These are phyloP conservation scores for Galerucella calmariensis DNA, from an alignment of 2,888 invertebrate species.

Conservation along the genomic window DNA sequence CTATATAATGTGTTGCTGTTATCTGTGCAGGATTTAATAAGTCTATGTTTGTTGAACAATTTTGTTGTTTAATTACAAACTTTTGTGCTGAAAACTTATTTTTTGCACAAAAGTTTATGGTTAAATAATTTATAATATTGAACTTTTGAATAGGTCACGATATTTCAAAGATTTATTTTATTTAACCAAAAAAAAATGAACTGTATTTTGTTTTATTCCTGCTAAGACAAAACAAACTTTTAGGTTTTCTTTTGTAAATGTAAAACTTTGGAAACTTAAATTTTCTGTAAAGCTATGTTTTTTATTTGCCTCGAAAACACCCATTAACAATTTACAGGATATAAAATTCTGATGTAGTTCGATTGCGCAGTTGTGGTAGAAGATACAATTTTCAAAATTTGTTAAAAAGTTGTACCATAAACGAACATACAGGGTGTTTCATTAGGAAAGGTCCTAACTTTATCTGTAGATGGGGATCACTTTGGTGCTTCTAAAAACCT, in stretches of 20 bases:
- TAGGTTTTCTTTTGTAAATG: slow-evolving; percentile 17
- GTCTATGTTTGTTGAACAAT: slow-evolving; percentile 49
- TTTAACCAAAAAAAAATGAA: slow-evolving; percentile 13
- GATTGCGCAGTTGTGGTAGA: no score
- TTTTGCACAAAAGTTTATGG: not conserved
- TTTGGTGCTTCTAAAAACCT: no score
- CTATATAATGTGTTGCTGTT: slow-evolving; percentile 57
- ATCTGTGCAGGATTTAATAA: slow-evolving; percentile 51
- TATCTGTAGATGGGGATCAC: no score
- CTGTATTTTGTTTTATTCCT: slow-evolving; percentile 14
- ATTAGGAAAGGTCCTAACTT: no score
- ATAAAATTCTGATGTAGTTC: no score
- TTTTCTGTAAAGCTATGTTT: slow-evolving; percentile 16
- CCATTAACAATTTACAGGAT: not conserved
- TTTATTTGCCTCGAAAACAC: not conserved
- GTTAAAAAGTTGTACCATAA: no score
- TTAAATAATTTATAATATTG: not conserved
- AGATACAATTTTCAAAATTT: no score
- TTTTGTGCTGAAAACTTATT: not conserved
- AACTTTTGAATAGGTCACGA: slow-evolving; percentile 1
- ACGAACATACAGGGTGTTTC: no score
- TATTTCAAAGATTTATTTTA: slow-evolving; percentile 4
- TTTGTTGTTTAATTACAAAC: slow-evolving; percentile 44
- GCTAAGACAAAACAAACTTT: slow-evolving; percentile 15
- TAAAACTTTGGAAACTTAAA: slow-evolving; percentile 20